A percentile compares a stretch with the other conserved stretches of the same genome.
These are phyloP conservation scores for Acrocephalus scirpaceus DNA, from an alignment of 2,797 vertebrate genomes.

Conservation along the genomic window DNA sequence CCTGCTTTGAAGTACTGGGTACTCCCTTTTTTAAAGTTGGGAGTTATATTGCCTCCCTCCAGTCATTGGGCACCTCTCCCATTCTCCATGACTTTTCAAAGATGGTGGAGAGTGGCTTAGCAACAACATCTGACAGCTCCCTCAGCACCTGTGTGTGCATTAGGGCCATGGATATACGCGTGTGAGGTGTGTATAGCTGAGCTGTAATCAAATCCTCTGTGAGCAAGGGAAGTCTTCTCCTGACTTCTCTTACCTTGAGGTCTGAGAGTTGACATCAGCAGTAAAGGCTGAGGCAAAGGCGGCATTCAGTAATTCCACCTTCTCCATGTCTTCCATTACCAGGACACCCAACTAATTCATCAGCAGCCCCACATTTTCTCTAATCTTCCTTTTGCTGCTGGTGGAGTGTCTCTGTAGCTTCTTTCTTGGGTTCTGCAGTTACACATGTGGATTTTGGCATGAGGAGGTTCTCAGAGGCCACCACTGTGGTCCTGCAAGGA, in stretches of 20 bases:
- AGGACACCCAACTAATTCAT: not conserved
- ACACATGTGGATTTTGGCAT: rapidly evolving
- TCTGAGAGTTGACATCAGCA: not conserved
- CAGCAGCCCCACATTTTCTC: not conserved
- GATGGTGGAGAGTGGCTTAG: not conserved
- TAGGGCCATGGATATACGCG: not conserved
- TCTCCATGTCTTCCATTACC: not conserved
- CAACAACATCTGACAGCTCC: not conserved
- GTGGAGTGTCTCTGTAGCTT: not conserved
- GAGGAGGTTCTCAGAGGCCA: not conserved
- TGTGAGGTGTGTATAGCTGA: not conserved
- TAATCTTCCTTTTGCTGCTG: not conserved
- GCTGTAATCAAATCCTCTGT: not conserved
- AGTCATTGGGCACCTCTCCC: not conserved
- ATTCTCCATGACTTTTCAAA: not conserved
- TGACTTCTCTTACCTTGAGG: rapidly evolving
- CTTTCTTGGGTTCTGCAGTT: not conserved
- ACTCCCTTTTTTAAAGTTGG: not conserved
- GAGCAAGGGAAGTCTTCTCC: not conserved
- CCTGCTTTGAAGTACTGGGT: not conserved
- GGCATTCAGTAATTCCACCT: not conserved
- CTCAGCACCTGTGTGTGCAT: not conserved
- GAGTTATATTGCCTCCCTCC: not conserved
- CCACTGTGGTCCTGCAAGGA: not conserved
- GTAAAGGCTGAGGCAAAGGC: not conserved